These are phyloP conservation scores for Capra hircus DNA, from an alignment of 2,113 vertebrate species.

Conservation along the genomic window DNA sequence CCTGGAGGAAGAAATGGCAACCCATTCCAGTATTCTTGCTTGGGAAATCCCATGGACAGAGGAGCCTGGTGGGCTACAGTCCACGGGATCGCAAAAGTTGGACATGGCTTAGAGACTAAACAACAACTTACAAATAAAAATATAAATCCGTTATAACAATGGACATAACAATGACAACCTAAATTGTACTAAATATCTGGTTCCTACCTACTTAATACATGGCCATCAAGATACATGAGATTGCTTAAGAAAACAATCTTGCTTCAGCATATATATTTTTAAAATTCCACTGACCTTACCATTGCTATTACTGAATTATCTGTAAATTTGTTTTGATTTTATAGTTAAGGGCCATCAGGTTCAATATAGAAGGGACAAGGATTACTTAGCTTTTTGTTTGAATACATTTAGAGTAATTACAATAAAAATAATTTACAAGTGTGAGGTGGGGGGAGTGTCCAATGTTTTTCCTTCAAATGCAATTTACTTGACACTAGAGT, in stretches of 20 bases:
- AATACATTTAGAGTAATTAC: background rate
- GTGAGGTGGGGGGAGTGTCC: background rate
- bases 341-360: background rate
- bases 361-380: background rate
- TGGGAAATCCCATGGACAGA: background rate
- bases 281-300: background rate
- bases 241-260: background rate
- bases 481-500: background rate
- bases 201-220: background rate
- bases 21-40: background rate
- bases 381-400: background rate
- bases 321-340: background rate
- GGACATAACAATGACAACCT: background rate
- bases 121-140: background rate
- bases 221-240: background rate
- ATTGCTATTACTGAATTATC: background rate
- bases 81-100: background rate
- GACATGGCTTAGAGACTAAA: background rate
- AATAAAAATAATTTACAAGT: slow-evolving; percentile 6
- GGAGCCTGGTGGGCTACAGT: background rate
- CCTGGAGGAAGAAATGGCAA: background rate
- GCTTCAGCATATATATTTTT: background rate
- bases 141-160: background rate
- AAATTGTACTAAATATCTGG: background rate
- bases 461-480: background rate